Evolutionary conservation across 1,140 invertebrate genomes (phyloP).

Genomic region (Solen grandis): DNA sequence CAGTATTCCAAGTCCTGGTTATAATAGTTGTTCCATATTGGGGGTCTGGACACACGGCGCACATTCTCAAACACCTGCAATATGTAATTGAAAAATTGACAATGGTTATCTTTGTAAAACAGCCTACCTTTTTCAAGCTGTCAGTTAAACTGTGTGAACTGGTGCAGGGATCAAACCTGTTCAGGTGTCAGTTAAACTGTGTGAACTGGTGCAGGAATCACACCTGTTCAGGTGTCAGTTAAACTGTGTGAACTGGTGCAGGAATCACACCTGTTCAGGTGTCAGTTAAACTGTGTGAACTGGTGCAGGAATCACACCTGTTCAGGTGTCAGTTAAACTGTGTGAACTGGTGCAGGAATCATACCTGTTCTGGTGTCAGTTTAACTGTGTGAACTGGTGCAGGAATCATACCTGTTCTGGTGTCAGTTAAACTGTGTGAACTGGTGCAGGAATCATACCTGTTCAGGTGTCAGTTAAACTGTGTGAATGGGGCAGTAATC

Average conservation of each 20-base stretch:
- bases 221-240: background rate
- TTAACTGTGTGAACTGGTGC: too few species aligned
- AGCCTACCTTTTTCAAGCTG: background rate
- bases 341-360: too few species aligned
- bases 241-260: background rate
- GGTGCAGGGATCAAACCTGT: background rate
- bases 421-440: too few species aligned
- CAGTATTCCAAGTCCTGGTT: slow-evolving; percentile 52
- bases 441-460: too few species aligned
- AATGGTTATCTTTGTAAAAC: background rate
- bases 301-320: too few species aligned
- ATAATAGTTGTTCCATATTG: slow-evolving; percentile 34
- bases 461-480: too few species aligned
- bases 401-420: too few species aligned
- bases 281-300: too few species aligned
- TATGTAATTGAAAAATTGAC: background rate
- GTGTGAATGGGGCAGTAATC: too few species aligned
- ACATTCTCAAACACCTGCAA: slow-evolving; percentile 21
- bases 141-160: background rate
- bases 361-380: too few species aligned
- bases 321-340: too few species aligned
- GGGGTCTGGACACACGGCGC: background rate
- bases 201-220: background rate
- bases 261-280: too few species aligned
- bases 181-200: background rate